Conservation (phyloP, 2,113 vertebrate species). For the Corythornis cristatus region DNA sequence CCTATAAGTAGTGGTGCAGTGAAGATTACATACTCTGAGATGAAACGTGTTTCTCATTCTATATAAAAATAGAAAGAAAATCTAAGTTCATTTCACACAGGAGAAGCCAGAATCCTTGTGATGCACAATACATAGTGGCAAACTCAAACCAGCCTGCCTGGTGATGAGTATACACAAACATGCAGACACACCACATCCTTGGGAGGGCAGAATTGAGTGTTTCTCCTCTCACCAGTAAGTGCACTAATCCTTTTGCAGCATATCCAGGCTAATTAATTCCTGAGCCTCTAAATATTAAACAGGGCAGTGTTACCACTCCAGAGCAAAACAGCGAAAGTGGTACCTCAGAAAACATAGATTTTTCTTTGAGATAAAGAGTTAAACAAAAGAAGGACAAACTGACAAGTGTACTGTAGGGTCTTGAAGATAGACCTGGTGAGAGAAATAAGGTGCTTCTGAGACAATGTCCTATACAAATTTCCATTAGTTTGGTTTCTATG, state of each 20-base stretch:
- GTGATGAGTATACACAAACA: neutral
- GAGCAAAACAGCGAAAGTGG: conserved; percentile 43
- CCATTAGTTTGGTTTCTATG: neutral
- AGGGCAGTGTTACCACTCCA: conserved; percentile 26
- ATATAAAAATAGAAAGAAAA: neutral
- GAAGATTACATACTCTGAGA: neutral
- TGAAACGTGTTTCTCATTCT: neutral
- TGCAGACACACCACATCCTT: neutral
- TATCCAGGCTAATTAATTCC: conserved; percentile 64
- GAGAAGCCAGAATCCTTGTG: neutral
- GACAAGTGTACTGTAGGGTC: neutral
- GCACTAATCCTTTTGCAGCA: conserved; percentile 8
- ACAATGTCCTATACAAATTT: neutral
- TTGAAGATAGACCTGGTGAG: neutral
- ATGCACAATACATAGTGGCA: neutral
- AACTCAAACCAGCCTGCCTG: neutral
- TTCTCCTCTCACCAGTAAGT: neutral
- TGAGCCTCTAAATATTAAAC: conserved; percentile 67
- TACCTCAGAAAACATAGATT: conserved; percentile 31
- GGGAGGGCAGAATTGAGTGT: neutral
- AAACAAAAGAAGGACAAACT: conserved; percentile 13
- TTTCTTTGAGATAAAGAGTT: conserved; percentile 32
- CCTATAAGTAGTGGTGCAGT: neutral
- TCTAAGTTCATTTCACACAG: neutral
- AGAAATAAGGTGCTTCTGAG: neutral